Percentiles rank a stretch among this genome's conserved stretches.
These are phyloP conservation scores for Eupithecia subumbrata DNA, from an alignment of 2,888 invertebrate genomes.

Conservation along the genomic window DNA sequence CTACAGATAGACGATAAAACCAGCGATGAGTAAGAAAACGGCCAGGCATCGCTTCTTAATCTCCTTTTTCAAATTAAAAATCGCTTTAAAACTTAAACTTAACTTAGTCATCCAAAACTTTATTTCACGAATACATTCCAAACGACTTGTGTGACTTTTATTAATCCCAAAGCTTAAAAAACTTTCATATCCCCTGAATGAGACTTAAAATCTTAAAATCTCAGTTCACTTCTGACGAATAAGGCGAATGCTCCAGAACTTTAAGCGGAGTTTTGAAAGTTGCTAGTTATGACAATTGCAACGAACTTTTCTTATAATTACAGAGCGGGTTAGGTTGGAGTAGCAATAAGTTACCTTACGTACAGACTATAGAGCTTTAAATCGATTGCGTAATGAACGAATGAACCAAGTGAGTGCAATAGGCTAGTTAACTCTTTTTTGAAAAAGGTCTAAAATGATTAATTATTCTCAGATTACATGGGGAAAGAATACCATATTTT, in stretches of 20 bases:
- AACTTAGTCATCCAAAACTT: neutral
- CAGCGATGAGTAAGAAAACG: neutral
- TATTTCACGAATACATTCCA: neutral
- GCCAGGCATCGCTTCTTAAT: neutral
- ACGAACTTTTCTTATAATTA: conserved; percentile 43
- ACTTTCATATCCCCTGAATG: conserved; percentile 3
- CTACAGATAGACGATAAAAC: no score
- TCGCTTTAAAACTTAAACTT: neutral
- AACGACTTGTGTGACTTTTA: conserved; percentile 2
- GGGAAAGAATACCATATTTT: no score
- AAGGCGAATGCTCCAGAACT: conserved; percentile 21
- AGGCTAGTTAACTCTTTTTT: no score
- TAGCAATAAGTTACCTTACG: neutral
- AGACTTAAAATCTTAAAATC: conserved; percentile 14
- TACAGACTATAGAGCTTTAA: neutral
- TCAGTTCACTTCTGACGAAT: conserved; percentile 19
- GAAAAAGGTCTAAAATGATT: no score
- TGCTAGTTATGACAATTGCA: conserved; percentile 38
- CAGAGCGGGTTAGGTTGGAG: conserved; percentile 24
- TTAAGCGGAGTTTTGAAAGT: conserved; percentile 27
- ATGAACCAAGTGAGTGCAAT: neutral
- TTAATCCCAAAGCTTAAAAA: conserved; percentile 1
- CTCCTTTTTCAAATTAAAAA: neutral
- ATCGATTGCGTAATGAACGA: neutral
- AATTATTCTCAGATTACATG: no score